A percentile compares a stretch with the other conserved stretches of the same genome.
Conservation (phyloP, 1,140 invertebrate genomes). For the Kradibia gibbosae region DNA sequence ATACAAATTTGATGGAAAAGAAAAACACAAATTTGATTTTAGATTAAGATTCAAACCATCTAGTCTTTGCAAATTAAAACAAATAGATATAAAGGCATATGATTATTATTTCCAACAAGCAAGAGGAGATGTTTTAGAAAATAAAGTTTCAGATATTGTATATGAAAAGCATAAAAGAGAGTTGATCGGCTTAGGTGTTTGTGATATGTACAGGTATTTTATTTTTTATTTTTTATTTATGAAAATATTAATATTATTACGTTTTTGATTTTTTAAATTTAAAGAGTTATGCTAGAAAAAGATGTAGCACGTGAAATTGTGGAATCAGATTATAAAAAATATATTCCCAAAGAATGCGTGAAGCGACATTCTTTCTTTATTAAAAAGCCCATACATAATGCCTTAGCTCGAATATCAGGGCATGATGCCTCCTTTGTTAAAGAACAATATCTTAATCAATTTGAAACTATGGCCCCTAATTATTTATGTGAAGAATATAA, state of each 20-base stretch:
- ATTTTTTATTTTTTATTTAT: constrained; percentile 28
- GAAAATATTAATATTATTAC: constrained; percentile 5
- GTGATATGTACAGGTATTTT: constrained; percentile 82
- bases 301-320: constrained; percentile 77
- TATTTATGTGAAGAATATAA: constrained; percentile 86
- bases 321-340: constrained; percentile 84
- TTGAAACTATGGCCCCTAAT: constrained; percentile 83
- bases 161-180: constrained; percentile 83
- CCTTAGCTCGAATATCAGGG: constrained; percentile 77
- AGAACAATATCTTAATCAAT: constrained; percentile 83
- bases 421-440: constrained; percentile 80
- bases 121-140: constrained; percentile 83
- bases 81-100: constrained; percentile 82
- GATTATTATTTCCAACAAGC: constrained; percentile 91
- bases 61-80: constrained; percentile 76
- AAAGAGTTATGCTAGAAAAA: constrained; percentile 82
- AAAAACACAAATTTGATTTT: constrained; percentile 78
- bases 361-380: constrained; percentile 83
- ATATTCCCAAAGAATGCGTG: constrained; percentile 84
- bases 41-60: constrained; percentile 84
- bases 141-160: constrained; percentile 83
- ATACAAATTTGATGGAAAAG: constrained; percentile 71
- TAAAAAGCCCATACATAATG: constrained; percentile 81
- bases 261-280: constrained; percentile 60
- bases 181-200: constrained; percentile 85